These are phyloP conservation scores for Schizaphis graminum DNA, from an alignment of 2,888 invertebrate genomes.

Conservation along the genomic window DNA sequence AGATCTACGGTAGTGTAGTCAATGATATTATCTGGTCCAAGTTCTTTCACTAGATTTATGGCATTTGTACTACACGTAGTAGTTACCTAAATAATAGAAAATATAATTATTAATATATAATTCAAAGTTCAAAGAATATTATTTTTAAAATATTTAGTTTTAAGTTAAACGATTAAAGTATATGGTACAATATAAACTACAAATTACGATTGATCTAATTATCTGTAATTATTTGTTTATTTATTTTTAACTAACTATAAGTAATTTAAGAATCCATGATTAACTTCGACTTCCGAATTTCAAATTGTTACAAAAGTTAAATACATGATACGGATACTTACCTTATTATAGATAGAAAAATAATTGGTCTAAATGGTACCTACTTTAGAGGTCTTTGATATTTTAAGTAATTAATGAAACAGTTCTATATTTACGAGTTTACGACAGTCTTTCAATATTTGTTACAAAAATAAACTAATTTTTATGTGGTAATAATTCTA, in stretches of 20 bases:
- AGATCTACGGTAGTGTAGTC: conserved; percentile 76
- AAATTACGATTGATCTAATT: background rate
- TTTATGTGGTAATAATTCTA: background rate
- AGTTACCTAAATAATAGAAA: conserved; percentile 73
- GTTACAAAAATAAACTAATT: background rate
- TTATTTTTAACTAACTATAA: background rate
- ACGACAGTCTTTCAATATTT: background rate
- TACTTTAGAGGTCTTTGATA: no score
- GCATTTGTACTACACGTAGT: conserved; percentile 84
- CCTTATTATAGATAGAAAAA: background rate
- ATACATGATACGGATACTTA: background rate
- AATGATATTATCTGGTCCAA: conserved; percentile 81
- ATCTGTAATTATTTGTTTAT: background rate
- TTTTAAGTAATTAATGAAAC: background rate
- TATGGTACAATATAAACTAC: background rate
- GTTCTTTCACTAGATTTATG: conserved; percentile 75
- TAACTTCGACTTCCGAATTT: background rate
- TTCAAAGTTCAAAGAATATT: background rate
- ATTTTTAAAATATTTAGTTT: background rate
- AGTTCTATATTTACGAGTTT: background rate
- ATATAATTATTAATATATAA: background rate
- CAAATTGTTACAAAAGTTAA: background rate
- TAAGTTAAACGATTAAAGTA: background rate
- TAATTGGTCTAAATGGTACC: background rate
- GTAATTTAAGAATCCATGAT: background rate